Evolutionary conservation across 2,888 invertebrate species (phyloP), one percentile per base, ranked within the genome.

Genomic region (Calameuta filiformis): DNA sequence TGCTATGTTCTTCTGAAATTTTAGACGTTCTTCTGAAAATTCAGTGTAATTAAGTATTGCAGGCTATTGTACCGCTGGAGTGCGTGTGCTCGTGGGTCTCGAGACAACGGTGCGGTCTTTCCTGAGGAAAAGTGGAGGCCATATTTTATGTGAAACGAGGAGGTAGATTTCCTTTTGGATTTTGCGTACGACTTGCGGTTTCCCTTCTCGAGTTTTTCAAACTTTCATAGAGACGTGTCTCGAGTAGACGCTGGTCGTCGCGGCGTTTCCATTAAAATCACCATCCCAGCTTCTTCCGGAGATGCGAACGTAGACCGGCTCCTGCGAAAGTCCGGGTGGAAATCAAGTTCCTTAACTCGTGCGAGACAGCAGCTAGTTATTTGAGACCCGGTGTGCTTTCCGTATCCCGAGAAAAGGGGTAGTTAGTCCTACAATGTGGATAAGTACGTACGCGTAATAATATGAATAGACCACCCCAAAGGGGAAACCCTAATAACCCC

Each of bases 151-250:
- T 15, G 15, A 40, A 40, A 4, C 15, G 40, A 40, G 40, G 6
- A 15, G 15, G 15, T 15, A 15, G 4, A 40, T 15, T 40, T 40
- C 40, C 40, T 40, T 15, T 40, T 15, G 40, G 40, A 40, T 40
- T 40, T 40, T 15, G 40, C 40, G 15, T 40, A 40, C 2, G 40
- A 15, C 15, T 15, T 40, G 40, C 4, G 40, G 11, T 12, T 23
- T 80, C 76, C 77, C 77, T 79, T 79, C 68, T 75, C 75, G 76
- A 75, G 79, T 69, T 80, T 84, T 77, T 77, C 77, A 79, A 82
- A 77, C 76, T 81, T 83, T 83, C 80, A 76, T 77, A 75, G 82
- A 82, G 82, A 79, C 81, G 82, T 78, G 83, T 81, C 84, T 87
- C 83, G 77, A 87, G 85, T 83, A 83, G 30, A 80, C 81, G 77